A percentile compares a stretch with the other conserved stretches of the same genome.
phyloP scores from a whole-genome alignment of 2,113 vertebrate genomes.

The Lycocorax pyrrhopterus region DNA sequence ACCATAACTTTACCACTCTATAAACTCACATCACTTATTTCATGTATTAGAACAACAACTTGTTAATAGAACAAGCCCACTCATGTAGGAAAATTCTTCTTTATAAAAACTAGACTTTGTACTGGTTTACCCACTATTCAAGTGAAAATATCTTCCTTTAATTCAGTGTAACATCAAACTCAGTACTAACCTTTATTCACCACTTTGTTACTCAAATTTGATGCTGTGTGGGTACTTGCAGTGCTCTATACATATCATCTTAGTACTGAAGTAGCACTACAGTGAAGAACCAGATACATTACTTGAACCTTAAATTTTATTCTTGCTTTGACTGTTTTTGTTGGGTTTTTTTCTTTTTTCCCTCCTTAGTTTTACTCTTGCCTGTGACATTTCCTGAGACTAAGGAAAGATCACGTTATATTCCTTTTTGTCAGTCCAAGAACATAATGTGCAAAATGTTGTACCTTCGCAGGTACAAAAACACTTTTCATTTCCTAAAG shows the following conservation, averaged over 20 bases:
- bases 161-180: not conserved
- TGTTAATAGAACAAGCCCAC: not conserved
- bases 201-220: not conserved
- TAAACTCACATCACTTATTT: not conserved
- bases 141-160: not conserved
- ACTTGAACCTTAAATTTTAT: not conserved
- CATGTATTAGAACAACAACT: accelerated
- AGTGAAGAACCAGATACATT: not conserved
- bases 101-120: not conserved
- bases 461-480: not conserved
- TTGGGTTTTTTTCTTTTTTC: accelerated
- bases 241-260: not conserved
- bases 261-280: not conserved
- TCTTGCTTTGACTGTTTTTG: not conserved
- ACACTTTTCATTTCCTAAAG: not conserved
- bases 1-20: not conserved
- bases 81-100: not conserved
- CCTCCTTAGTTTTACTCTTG: not conserved
- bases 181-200: not conserved
- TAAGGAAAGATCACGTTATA: not conserved
- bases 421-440: not conserved
- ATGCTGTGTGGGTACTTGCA: not conserved
- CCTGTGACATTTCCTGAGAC: not conserved
- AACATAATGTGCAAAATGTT: not conserved
- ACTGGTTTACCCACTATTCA: not conserved